Evolutionary conservation across 2,113 vertebrate species (phyloP), one percentile per base, ranked within the genome.

Genomic region (Aplodontia rufa): DNA sequence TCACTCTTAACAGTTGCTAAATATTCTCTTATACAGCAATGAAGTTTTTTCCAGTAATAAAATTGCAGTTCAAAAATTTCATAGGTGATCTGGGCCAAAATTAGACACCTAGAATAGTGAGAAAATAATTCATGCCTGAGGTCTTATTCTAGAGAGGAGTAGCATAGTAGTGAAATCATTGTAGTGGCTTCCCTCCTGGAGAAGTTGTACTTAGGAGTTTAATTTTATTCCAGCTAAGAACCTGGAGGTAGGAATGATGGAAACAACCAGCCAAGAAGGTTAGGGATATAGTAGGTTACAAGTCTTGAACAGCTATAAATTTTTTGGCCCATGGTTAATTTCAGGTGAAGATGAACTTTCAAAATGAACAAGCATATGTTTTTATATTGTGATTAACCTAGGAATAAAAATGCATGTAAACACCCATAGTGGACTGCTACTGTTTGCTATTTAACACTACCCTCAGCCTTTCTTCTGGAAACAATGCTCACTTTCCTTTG

Each of bases 31-130:
- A n/a, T 91, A 40, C 28, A 40, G n/a, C 35, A 96, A 94, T 82
- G 66, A 97, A 97, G 71, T 94, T 92, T 26, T 90, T 94, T 95
- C 81, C 71, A 91, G 71, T 83, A 96, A 94, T 93, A 88, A 94
- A 96, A 91, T 79, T 83, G 24, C 69, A 82, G 86, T 96, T 74
- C 37, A 81, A 87, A 96, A 93, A 37, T 62, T 78, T 92, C 86
- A 69, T 85, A 82, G 69, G 35, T 97, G 96, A 87, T 94, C 82
- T 58, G 88, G 82, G 85, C 49, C 68, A 94, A 92, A 97, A 64
- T 93, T 90, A 95, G 62, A 83, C 51, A 95, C 37, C 62, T 75
- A 75, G 60, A 93, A 78, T 53, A 81, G 94, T 42, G 94, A 91
- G 91, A 79, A 96, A 86, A 76, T 79, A 64, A 91, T 85, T 96